Evolutionary conservation across 2,797 vertebrate species (phyloP), one percentile per base, ranked within the genome.

Genomic region (Limnodromus scolopaceus): DNA sequence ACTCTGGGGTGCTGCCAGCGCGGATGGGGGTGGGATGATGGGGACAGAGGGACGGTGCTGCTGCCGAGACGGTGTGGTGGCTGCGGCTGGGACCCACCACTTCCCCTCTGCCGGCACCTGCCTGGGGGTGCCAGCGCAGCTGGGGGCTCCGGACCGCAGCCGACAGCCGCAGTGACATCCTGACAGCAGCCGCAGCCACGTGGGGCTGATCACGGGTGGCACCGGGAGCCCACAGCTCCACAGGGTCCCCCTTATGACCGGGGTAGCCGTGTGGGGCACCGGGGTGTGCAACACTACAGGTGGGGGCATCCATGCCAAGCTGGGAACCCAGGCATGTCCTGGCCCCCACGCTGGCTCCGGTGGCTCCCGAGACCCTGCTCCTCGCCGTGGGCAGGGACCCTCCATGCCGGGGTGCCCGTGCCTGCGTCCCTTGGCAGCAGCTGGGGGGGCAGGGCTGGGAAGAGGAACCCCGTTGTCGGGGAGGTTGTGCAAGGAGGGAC

Each of bases 401-500:
- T 32, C 57, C 5, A 3, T 0, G 0, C 38, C 0, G 3, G 14
- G 30, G 20, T 13, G 49, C 46, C 48, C 1, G 13, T 24, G 71
- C 55, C 69, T 22, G 22, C 1, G 0, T 27, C 53, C 20, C 36
- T 9, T 1, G 0, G 63, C n/a, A 24, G 36, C 3, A 14, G 54
- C 69, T 34, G 60, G 13, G 0, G 7, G 25, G 38, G 68, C 4
- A 2, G 39, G 71, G 49, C 71, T 48, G 89, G 80, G 69, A 95
- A 71, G 49, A 81, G 92, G 92, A 92, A 65, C 87, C 85, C 64
- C 3, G 1, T 16, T 0, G 20, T 46, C 11, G 20, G 45, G 81
- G 79, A 80, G 45, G 83, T 95, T 96, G 96, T 93, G 92, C 89
- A 93, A 96, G 84, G 87, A 81, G 91, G 87, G 92, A 89, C 90